Evolutionary conservation across 2,113 vertebrate genomes (phyloP).

Genomic region (Ceyx cyanopectus): DNA sequence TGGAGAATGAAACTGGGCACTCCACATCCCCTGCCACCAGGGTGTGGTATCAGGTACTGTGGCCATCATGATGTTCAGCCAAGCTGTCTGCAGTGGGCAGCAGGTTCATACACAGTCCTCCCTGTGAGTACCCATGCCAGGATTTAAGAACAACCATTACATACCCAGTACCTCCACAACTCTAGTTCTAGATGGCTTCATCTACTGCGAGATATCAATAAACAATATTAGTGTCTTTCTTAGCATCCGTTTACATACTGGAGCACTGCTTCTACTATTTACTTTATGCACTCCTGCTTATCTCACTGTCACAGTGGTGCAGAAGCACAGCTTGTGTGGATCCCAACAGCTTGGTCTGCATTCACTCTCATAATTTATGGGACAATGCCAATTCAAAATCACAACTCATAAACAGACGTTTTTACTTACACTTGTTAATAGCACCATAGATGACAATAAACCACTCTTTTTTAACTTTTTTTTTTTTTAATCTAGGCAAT

Average conservation of each 20-base stretch:
- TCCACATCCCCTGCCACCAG: neutral
- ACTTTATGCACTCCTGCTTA: neutral
- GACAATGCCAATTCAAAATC: slow-evolving; percentile 15
- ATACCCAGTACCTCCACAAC: fast-evolving
- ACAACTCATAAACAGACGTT: neutral
- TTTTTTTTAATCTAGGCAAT: neutral
- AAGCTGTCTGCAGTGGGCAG: neutral
- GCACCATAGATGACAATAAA: neutral
- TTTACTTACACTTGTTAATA: neutral
- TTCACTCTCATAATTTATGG: neutral
- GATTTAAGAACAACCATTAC: neutral
- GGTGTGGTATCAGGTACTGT: fast-evolving
- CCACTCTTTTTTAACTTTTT: neutral
- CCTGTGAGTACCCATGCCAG: fast-evolving
- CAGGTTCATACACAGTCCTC: fast-evolving
- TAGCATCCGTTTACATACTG: neutral
- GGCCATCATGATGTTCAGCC: neutral
- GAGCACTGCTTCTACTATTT: neutral
- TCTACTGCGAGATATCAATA: neutral
- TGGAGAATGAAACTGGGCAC: neutral
- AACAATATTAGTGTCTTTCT: fast-evolving
- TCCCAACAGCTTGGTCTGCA: neutral
- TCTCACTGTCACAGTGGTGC: neutral
- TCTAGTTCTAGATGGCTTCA: neutral
- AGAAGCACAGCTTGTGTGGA: neutral